Base-by-base conservation (phyloP, 2,113 vertebrate species). In the Daubentonia madagascariensis region DNA sequence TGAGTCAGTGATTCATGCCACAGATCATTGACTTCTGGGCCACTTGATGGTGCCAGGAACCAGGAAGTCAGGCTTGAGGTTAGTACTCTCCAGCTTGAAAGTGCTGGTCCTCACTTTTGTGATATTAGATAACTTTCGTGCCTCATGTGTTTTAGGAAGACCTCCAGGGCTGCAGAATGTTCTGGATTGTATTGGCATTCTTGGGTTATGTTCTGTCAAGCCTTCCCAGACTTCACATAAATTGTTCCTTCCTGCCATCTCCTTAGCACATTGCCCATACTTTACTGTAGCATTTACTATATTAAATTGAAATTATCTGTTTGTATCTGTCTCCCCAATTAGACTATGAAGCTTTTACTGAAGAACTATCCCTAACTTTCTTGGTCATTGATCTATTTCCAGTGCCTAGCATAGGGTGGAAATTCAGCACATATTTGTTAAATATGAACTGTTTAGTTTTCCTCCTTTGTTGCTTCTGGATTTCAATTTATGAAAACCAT, bases 1-100 rank as follows among this genome's bases (percentile, higher is more conserved):
- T 22, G 54, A 57, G 25, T 61, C 59, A 61, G 0, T 67, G 28
- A 28, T 76, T 43, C 52, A 61, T 37, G 48, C 52, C 1, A 0
- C 3, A 32, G 30, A 40, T 22, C 6, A 4, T n/a, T 75, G 6
- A 9, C 59, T 75, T 0, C 37, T 57, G 87, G 70, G 59, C 89
- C 88, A 5, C 79, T 11, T 54, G 91, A 92, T 98, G 95, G 95
- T 97, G 97, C 92, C 54, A 70, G 35, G 59, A 79, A 17, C 76
- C 20, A 32, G 43, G 61, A 54, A 59, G n/a, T 40, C 43, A 25
- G n/a, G 12, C 32, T 2, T 93, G n/a, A 78, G 23, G 10, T 48
- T 67, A 35, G 6, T 70, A 43, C 43, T 85, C 5, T 81, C 20
- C 9, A 61, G 6, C 28, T 40, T 91, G 35, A 72, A 83, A 72